These are phyloP conservation scores for Plecturocebus donacophilus DNA, from an alignment of 2,113 vertebrate species.

Conservation along the genomic window DNA sequence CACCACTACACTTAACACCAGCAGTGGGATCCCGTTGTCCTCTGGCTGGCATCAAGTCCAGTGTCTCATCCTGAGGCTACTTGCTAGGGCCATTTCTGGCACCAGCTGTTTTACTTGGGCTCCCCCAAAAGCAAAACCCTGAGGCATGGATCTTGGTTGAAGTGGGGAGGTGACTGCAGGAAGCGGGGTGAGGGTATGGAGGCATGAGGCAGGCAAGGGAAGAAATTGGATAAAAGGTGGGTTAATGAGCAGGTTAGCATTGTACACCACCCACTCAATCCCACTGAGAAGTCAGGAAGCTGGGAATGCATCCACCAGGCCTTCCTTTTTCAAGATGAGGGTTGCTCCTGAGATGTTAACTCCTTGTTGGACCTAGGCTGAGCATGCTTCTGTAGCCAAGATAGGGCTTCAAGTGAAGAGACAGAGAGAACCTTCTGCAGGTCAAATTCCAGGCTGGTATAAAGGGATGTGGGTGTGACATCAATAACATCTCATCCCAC, in stretches of 20 bases:
- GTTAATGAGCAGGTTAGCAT: background rate
- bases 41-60: background rate
- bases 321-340: background rate
- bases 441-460: background rate
- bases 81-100: background rate
- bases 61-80: background rate
- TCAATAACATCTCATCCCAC: background rate
- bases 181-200: background rate
- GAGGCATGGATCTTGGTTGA: background rate
- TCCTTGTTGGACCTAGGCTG: background rate
- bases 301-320: background rate
- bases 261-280: background rate
- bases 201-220: background rate
- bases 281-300: background rate
- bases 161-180: background rate
- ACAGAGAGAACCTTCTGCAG: background rate
- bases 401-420: background rate
- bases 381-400: background rate
- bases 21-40: background rate
- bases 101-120: background rate
- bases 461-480: background rate
- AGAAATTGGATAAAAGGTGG: background rate
- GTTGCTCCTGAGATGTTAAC: background rate
- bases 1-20: background rate
- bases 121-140: background rate